These are phyloP conservation scores for Lutjanus argentimaculatus DNA, from an alignment of 2,797 vertebrate genomes.

Conservation along the genomic window DNA sequence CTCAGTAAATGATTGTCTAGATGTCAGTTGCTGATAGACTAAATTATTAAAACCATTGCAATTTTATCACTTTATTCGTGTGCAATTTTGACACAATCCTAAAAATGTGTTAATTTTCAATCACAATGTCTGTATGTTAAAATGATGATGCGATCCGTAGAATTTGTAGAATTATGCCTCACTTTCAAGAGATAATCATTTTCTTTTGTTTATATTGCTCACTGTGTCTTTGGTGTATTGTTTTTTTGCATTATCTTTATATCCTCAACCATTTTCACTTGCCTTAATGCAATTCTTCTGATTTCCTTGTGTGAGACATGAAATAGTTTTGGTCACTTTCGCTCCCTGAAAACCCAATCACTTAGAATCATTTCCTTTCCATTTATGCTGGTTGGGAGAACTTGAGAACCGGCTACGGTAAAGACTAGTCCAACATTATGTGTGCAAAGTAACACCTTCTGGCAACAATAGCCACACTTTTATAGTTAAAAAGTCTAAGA, in stretches of 20 bases:
- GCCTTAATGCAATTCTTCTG: constrained; percentile 29
- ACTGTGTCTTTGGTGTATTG: constrained; percentile 5
- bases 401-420: background rate
- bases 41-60: constrained; percentile 15
- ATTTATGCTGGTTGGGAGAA: constrained; percentile 21
- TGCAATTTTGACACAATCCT: constrained; percentile 33
- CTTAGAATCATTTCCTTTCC: constrained; percentile 13
- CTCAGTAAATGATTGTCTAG: constrained; percentile 9
- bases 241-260: background rate
- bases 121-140: constrained; percentile 27
- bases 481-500: constrained; percentile 12
- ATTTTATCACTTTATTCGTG: constrained; percentile 38
- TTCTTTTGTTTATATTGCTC: constrained; percentile 24
- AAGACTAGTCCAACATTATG: background rate
- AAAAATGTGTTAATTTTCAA: constrained; percentile 16
- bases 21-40: constrained; percentile 10
- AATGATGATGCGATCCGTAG: constrained; percentile 13
- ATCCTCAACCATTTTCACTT: constrained; percentile 31
- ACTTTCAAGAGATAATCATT: constrained; percentile 17
- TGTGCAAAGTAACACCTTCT: background rate
- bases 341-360: background rate
- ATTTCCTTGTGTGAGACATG: background rate
- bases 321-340: background rate
- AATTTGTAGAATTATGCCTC: constrained; percentile 23
- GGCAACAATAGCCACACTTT: constrained; percentile 1